Evolutionary conservation across 2,113 vertebrate genomes (phyloP).

Genomic region (Zosterops lateralis): DNA sequence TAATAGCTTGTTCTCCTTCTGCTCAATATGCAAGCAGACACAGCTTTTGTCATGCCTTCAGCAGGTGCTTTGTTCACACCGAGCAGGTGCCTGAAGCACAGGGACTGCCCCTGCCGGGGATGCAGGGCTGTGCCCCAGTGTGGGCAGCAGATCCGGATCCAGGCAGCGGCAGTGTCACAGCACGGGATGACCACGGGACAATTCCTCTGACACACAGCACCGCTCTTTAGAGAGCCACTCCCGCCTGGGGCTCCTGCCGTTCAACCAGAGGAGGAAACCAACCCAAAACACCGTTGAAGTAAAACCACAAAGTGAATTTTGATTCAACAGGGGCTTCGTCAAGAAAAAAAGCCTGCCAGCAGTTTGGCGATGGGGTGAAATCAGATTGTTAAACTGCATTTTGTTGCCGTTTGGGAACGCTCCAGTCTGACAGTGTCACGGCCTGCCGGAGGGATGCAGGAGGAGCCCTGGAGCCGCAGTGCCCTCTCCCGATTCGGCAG

Average conservation of each 20-base stretch:
- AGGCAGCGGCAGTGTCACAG: not conserved
- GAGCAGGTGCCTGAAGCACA: not conserved
- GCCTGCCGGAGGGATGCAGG: not conserved
- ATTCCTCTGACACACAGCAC: not conserved
- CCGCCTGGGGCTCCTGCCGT: not conserved
- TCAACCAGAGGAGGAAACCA: not conserved
- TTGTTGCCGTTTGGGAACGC: not conserved
- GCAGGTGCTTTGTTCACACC: not conserved
- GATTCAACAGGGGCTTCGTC: not conserved
- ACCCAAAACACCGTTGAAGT: not conserved
- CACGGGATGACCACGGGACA: not conserved
- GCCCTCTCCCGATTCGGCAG: slow-evolving; percentile 28
- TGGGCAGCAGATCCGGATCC: not conserved
- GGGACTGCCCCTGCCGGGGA: not conserved
- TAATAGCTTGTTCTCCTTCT: slow-evolving; percentile 23
- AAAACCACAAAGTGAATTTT: not conserved
- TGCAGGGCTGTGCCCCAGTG: not conserved
- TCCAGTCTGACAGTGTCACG: not conserved
- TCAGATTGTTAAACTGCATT: slow-evolving; percentile 32
- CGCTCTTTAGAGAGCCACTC: not conserved
- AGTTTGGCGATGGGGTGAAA: slow-evolving; percentile 21
- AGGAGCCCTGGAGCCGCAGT: slow-evolving; percentile 12
- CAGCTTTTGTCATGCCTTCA: not conserved
- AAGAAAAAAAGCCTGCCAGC: not conserved
- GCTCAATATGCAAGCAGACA: slow-evolving; percentile 1